Base-by-base conservation (phyloP, 2,888 invertebrate genomes). In the Tenthredo distinguenda region DNA sequence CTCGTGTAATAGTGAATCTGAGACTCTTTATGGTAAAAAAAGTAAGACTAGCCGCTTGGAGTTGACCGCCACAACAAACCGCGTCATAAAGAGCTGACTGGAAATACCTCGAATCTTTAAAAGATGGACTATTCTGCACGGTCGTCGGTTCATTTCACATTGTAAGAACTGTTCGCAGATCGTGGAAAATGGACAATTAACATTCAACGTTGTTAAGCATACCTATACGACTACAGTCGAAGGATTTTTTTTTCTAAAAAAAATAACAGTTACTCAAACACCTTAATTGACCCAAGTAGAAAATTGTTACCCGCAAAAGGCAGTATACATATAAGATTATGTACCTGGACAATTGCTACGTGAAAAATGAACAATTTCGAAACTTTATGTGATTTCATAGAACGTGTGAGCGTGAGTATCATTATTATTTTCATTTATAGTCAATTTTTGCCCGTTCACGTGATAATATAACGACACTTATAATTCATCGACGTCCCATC, bases 1-100 rank as follows among this genome's bases (percentile, higher is more conserved):
- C 86, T 74, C 72, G 65, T 26, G 81, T 18, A 85, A 85, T 85
- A 68, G 86, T 87, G 87, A 87, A 88, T 88, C 86, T 86, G 50
- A 83, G 31, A 47, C 43, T 83, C 34, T 50, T 43, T 34, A 15
- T 21, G 18, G 18, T 26, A 68, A 31, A 47, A 68, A 26, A 43
- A 62, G 62, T 34, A 31, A 81, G 40, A 62, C 62, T 40, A 26
- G 68, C 47, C 21, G 68, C 18, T 50, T 34, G 47, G n/a, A 71
- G 31, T 5, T 71, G 58, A 83, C 68, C 68, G 77, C 47, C 55
- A 77, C 77, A 55, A 77, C 77, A n/a, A 26, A 31, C 10, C 43
- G 34, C 15, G 18, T 65, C 68, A 34, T n/a, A 68, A 50, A 37
- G 71, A 18, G 26, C 47, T 47, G 68, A 18, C 21, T 83, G 47